Evolutionary conservation across 1,140 invertebrate genomes (phyloP).

Genomic region (Xylocopa sonorina): DNA sequence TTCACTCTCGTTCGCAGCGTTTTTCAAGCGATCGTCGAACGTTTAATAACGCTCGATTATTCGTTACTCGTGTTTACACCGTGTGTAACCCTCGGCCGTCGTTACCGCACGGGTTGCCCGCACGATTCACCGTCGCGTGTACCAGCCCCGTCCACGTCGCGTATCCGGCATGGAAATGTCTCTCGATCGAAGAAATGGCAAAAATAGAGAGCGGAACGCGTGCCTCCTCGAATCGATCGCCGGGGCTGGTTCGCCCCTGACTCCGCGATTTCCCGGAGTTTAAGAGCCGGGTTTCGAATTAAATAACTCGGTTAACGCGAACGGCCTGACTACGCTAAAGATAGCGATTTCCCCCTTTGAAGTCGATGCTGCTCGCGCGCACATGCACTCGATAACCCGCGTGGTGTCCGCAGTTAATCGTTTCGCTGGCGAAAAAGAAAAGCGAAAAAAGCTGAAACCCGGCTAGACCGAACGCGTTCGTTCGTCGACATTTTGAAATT

Average conservation of each 20-base stretch:
- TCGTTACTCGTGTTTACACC: slow-evolving; percentile 21
- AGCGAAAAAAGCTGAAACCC: no score
- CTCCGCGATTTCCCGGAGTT: not conserved
- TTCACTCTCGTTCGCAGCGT: no score
- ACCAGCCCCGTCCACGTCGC: no score
- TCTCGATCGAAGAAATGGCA: not conserved
- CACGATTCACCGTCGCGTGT: not conserved
- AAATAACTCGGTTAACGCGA: not conserved
- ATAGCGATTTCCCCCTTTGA: not conserved
- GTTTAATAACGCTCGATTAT: not conserved
- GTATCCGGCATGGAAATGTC: not conserved
- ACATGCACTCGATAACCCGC: no score
- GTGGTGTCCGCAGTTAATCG: not conserved
- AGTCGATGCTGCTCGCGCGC: not conserved
- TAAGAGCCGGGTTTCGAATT: not conserved
- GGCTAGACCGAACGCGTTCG: not conserved
- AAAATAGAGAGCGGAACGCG: not conserved
- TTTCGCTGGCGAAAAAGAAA: not conserved
- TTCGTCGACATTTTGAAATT: slow-evolving; percentile 3
- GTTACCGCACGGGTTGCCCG: not conserved
- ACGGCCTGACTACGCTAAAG: not conserved
- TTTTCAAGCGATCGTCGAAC: not conserved
- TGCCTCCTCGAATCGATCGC: not conserved
- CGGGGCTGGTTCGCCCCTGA: not conserved
- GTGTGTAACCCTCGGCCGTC: not conserved